phyloP scores from a whole-genome alignment of 2,888 invertebrate genomes.

The Microctonus hyperodae region DNA sequence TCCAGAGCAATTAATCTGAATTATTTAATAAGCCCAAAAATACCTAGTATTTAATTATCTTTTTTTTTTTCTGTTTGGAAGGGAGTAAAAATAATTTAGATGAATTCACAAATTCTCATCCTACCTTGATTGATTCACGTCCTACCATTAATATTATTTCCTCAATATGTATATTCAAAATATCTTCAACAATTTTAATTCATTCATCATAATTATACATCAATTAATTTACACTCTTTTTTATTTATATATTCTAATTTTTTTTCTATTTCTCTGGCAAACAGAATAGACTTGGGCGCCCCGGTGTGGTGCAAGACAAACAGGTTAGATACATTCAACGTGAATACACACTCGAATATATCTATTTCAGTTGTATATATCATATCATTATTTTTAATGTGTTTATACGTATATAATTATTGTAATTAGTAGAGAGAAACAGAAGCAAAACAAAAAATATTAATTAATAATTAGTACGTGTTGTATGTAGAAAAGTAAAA shows the following conservation, averaged over 20 bases:
- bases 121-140: not conserved
- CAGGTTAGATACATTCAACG: constrained; percentile 70
- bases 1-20: not conserved
- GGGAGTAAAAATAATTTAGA: not conserved
- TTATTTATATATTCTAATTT: constrained; percentile 30
- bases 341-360: constrained; percentile 22
- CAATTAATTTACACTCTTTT: not conserved
- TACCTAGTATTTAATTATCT: not conserved
- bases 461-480: not conserved
- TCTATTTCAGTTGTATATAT: constrained; percentile 25
- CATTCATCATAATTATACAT: not conserved
- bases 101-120: not conserved
- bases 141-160: not conserved
- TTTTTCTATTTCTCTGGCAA: constrained; percentile 66
- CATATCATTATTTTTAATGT: constrained; percentile 24
- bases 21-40: not conserved
- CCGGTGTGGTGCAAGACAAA: constrained; percentile 79
- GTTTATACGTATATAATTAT: not conserved
- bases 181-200: not conserved
- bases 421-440: not conserved
- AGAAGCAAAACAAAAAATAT: not conserved
- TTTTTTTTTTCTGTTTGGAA: constrained; percentile 8
- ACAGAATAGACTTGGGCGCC: constrained; percentile 75
- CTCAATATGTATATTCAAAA: not conserved
- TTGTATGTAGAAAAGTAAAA: not conserved